phyloP scores from a whole-genome alignment of 2,888 invertebrate species.

The Caenorhabditis sp. region DNA sequence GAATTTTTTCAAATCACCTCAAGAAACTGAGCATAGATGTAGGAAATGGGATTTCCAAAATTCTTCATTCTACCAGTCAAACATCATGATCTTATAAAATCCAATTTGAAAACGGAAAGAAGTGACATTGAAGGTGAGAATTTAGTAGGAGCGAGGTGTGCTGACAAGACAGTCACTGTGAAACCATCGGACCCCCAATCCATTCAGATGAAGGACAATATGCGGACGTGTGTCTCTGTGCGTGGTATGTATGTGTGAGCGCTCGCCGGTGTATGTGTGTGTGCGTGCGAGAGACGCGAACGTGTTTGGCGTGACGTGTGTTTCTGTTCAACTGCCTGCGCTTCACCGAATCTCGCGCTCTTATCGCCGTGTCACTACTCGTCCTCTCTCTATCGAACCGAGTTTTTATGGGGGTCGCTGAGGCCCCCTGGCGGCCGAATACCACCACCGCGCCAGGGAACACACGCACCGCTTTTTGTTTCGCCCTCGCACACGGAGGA shows the following conservation, averaged over 20 bases:
- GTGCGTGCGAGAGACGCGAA: conserved; percentile 22
- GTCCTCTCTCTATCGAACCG: conserved; percentile 21
- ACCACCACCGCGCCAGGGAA: conserved; percentile 21
- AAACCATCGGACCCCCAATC: background rate
- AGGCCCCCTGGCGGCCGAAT: background rate
- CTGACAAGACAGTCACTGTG: too few species aligned
- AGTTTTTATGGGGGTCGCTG: conserved; percentile 37
- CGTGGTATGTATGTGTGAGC: background rate
- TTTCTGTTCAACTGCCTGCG: conserved; percentile 28
- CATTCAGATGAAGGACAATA: conserved; percentile 8
- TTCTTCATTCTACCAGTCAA: too few species aligned
- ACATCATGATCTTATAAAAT: too few species aligned
- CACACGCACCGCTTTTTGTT: conserved; percentile 6
- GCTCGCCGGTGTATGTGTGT: background rate
- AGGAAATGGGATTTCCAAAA: too few species aligned
- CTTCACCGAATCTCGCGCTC: background rate
- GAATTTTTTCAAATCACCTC: too few species aligned
- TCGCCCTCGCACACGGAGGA: background rate
- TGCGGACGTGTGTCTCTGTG: conserved; percentile 9
- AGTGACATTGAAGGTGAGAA: too few species aligned
- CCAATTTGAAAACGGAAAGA: too few species aligned
- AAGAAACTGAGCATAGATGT: too few species aligned
- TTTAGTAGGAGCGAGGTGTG: too few species aligned
- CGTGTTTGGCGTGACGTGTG: conserved; percentile 56
- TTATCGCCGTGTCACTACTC: background rate